Percentiles rank a stretch among this genome's conserved stretches.
These are phyloP conservation scores for Pherbina coryleti DNA, from an alignment of 2,888 invertebrate genomes.

Conservation along the genomic window DNA sequence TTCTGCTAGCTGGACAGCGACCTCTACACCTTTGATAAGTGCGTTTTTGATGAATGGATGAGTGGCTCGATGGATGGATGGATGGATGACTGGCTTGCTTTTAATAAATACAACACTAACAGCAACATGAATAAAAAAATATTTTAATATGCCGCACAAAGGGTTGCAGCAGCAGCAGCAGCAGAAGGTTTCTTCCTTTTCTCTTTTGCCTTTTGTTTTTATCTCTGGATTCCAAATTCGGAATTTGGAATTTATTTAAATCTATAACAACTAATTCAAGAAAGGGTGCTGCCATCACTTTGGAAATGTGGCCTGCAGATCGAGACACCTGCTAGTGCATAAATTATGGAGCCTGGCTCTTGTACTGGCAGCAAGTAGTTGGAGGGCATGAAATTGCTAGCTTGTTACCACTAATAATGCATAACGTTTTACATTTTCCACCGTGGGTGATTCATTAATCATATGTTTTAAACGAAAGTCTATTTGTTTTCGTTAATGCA, in stretches of 20 bases:
- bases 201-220: slow-evolving; percentile 1
- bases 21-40: slow-evolving; percentile 40
- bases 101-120: not conserved
- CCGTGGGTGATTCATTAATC: slow-evolving; percentile 27
- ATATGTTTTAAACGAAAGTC: not conserved
- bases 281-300: slow-evolving; percentile 25
- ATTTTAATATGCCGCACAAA: not conserved
- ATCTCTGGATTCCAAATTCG: not conserved
- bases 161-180: not conserved
- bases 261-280: not conserved
- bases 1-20: slow-evolving; percentile 4
- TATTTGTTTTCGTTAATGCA: not conserved
- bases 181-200: not conserved
- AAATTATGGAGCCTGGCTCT: slow-evolving; percentile 23
- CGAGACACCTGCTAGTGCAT: slow-evolving; percentile 29
- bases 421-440: slow-evolving; percentile 21
- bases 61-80: slow-evolving; percentile 33
- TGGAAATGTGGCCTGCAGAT: not conserved
- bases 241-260: slow-evolving; percentile 31
- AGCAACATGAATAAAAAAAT: not conserved
- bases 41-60: slow-evolving; percentile 65
- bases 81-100: slow-evolving; percentile 9
- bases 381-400: slow-evolving; percentile 17
- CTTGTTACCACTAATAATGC: slow-evolving; percentile 36
- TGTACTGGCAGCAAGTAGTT: not conserved